Evolutionary conservation across 2,888 invertebrate species (phyloP), one percentile per base, ranked within the genome.

Genomic region (Parnassius glacialis): DNA sequence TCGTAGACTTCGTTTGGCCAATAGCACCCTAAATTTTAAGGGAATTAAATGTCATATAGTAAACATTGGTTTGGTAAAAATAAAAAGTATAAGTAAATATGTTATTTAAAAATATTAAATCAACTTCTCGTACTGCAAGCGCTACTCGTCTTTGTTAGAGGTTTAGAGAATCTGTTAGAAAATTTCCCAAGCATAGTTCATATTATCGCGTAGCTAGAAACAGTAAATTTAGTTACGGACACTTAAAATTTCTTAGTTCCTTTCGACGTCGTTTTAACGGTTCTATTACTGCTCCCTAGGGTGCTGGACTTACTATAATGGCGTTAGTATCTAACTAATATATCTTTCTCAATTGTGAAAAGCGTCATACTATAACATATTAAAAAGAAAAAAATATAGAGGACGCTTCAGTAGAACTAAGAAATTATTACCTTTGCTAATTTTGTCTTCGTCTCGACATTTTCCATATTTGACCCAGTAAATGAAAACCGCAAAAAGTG

Each of bases 1-100:
- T 91, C 90, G 71, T 85, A 91, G 2, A 84, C 67, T 62, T 90
- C 90, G 68, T 90, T 84, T 0, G 88, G 82, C 90, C 90, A 91
- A 70, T 81, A 90, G 71, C 90, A 91, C 12, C 85, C 90, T 90
- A 7, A 48, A 48, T 34, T 34, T 48, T 48, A 48, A 13, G n/a
- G 10, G n/a, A 45, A 34, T 34, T 5, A 34, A 34, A 34, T 34
- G 7, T 34, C 5, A 34, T 7, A 34, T 34, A 34, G 0, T 34
- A 34, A 20, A 34, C 7, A 34, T 7, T 1, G 34, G 34, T 34
- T 34, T 34, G 34, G 34, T 7, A 34, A 34, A 34, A 34, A 34
- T 7, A 34, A 34, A 34, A 34, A 34, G 34, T 34, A 34, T 34
- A 5, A 34, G 5, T 34, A 34, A 34, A 34, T 34, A 34, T 34